These are phyloP conservation scores for Oikopleura albicans DNA, from an alignment of 23 tunicate species.

Conservation along the genomic window DNA sequence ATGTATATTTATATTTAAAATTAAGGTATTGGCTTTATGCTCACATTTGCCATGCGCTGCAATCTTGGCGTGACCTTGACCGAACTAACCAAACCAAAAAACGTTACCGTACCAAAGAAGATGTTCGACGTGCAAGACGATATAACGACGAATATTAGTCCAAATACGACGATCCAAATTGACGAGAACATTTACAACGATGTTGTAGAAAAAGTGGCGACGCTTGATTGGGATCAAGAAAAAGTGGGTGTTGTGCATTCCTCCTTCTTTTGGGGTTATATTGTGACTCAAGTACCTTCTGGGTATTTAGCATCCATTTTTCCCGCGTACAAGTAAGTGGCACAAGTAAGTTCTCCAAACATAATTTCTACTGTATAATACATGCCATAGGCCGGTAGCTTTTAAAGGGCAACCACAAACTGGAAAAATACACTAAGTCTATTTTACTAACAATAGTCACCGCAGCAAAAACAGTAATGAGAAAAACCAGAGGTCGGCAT, in stretches of 20 bases:
- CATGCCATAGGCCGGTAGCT: not conserved
- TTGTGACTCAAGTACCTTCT: slow-evolving; percentile 89
- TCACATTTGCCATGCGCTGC: slow-evolving; percentile 18
- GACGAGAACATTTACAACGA: not conserved
- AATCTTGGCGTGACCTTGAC: slow-evolving; percentile 83
- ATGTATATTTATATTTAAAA: not conserved
- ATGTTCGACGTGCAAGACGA: not conserved
- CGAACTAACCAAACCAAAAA: slow-evolving; percentile 35
- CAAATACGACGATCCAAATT: too few relatives aligned
- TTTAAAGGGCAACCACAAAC: not conserved
- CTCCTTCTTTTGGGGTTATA: slow-evolving; percentile 93
- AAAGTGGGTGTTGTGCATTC: slow-evolving; percentile 59
- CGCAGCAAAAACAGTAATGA: not conserved
- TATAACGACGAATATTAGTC: too few relatives aligned
- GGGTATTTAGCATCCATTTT: slow-evolving; percentile 66
- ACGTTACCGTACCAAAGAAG: not conserved
- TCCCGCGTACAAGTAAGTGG: slow-evolving; percentile 62
- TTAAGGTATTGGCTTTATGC: slow-evolving; percentile 49
- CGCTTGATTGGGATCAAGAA: slow-evolving; percentile 39
- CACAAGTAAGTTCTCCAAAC: too few relatives aligned
- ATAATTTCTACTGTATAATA: too few relatives aligned
- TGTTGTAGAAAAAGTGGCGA: slow-evolving; percentile 26
- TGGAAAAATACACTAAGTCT: too few relatives aligned
- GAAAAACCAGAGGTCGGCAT: not conserved
- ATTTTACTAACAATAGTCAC: not conserved